Conservation (phyloP, 1,140 invertebrate genomes). For the Gryon sp. region DNA sequence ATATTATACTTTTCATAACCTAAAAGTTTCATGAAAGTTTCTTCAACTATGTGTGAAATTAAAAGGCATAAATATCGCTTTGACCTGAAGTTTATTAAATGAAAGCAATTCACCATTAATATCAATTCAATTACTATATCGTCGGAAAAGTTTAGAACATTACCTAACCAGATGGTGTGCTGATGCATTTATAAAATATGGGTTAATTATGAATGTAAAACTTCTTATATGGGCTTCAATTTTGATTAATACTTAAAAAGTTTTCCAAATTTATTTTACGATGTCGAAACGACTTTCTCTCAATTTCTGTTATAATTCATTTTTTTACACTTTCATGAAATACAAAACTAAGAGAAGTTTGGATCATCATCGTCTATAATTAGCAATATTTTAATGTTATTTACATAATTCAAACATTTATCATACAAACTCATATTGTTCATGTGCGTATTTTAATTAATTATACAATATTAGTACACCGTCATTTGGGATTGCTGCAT, state of each 20-base stretch:
- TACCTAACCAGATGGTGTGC: conserved; percentile 30
- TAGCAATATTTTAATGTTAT: conserved; percentile 5
- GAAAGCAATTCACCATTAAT: conserved; percentile 54
- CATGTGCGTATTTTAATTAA: conserved; percentile 8
- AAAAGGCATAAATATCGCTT: conserved; percentile 55
- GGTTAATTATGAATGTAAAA: conserved; percentile 35
- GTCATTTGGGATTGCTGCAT: conserved; percentile 20
- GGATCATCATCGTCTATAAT: neutral
- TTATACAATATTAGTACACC: conserved; percentile 16
- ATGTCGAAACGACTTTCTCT: neutral
- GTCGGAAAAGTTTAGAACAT: conserved; percentile 47
- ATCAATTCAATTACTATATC: conserved; percentile 49
- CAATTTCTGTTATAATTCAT: neutral
- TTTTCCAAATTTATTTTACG: conserved; percentile 5
- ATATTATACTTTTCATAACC: conserved; percentile 27
- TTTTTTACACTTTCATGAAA: no score
- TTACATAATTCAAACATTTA: conserved; percentile 10
- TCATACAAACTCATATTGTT: no score
- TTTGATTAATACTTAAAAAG: conserved; percentile 44
- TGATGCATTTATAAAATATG: conserved; percentile 41
- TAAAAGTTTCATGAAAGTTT: conserved; percentile 20
- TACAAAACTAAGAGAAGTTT: neutral
- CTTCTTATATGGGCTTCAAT: conserved; percentile 8
- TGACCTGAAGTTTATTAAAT: conserved; percentile 47
- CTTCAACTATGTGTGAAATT: conserved; percentile 41